Conservation (phyloP, 2,888 invertebrate species). For the Fragum whitleyi region DNA sequence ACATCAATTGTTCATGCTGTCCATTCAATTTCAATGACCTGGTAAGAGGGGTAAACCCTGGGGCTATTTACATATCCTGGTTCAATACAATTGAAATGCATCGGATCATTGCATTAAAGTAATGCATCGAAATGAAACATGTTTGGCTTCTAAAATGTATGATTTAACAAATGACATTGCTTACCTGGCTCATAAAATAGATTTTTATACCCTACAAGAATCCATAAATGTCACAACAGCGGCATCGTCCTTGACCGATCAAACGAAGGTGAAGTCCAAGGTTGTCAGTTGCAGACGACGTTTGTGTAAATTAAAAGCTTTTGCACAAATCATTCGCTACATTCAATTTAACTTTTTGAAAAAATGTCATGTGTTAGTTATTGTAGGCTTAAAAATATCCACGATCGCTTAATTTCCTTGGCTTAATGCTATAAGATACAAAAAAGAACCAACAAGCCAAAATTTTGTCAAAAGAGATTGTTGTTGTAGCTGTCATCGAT, state of each 20-base stretch:
- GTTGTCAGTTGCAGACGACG: slow-evolving; percentile 1
- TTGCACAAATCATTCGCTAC: background rate
- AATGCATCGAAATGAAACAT: background rate
- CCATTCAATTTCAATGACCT: background rate
- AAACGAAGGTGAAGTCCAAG: background rate
- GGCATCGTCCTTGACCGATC: slow-evolving; percentile 9
- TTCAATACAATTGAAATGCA: background rate
- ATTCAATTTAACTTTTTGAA: too few species aligned
- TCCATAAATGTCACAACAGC: background rate
- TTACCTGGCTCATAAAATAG: background rate
- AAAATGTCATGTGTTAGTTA: too few species aligned
- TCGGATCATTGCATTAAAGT: background rate
- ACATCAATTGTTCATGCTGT: too few species aligned
- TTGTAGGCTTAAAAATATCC: too few species aligned
- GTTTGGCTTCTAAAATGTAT: background rate
- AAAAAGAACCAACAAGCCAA: too few species aligned
- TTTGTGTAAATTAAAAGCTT: background rate
- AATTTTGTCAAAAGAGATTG: too few species aligned
- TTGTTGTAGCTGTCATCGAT: too few species aligned
- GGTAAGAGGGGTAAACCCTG: background rate
- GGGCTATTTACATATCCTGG: background rate
- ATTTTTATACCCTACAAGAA: background rate
- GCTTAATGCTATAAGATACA: too few species aligned
- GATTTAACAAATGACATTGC: background rate
- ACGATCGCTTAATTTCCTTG: too few species aligned